Percentiles rank a stretch among this genome's conserved stretches.
Evolutionary conservation across 1,140 invertebrate species (phyloP).

Genomic region (Metopolophium dirhodum): DNA sequence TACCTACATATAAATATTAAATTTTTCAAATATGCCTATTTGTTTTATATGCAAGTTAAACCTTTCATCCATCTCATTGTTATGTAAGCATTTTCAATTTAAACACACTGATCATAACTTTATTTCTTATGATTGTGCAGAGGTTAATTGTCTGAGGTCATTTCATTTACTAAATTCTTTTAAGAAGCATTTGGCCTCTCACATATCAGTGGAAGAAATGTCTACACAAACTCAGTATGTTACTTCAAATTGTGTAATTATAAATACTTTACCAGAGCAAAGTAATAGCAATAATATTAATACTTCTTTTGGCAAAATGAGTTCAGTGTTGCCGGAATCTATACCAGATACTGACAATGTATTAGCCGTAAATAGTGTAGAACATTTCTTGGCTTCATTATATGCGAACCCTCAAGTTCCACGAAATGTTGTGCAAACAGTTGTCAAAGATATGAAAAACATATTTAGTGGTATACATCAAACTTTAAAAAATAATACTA

Average conservation of each 20-base stretch:
- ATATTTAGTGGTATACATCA: neutral
- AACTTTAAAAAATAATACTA: neutral
- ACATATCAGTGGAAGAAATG: neutral
- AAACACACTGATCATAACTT: neutral
- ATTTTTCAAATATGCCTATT: neutral
- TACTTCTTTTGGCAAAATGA: too few species aligned
- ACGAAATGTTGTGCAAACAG: neutral
- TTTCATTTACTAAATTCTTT: slow-evolving; percentile 12
- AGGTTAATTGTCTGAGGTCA: neutral
- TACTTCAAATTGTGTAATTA: neutral
- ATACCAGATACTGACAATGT: neutral
- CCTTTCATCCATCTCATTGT: neutral
- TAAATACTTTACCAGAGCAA: neutral
- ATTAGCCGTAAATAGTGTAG: neutral
- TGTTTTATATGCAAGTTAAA: neutral
- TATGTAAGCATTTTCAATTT: neutral
- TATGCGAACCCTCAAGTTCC: neutral
- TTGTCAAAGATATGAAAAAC: neutral
- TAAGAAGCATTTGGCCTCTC: neutral
- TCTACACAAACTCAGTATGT: neutral
- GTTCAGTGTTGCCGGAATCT: neutral
- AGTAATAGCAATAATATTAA: neutral
- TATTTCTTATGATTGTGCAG: neutral
- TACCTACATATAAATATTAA: neutral
- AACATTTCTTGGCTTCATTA: neutral